Base-by-base conservation (phyloP, 2,888 invertebrate species). In the Acleris cristana region DNA sequence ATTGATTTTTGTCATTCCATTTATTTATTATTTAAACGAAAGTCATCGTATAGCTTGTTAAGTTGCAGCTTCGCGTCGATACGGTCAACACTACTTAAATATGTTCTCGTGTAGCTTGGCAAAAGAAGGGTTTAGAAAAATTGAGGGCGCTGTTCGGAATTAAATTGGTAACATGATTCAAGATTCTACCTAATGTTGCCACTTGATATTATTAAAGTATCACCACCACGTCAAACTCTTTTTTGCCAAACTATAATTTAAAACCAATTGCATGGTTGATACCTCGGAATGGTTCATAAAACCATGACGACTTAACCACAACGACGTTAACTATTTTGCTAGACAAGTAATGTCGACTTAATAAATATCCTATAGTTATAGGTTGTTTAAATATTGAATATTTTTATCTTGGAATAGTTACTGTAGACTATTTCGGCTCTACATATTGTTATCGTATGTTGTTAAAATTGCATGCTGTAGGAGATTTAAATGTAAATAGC, bases 401-500 rank as follows among this genome's bases (percentile, higher is more conserved):
- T 51, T 64, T 70, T 64, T 68, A 64, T 59, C 59, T 65, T 66
- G 61, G 64, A 69, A 69, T 65, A 65, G 68, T 71, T 67, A 66
- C 44, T 65, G 59, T 73, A 76, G 67, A 69, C 67, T 72, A 79
- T 83, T 82, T 83, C 79, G 83, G 84, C 83, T 83, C 84, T 84
- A 83, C 76, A 73, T 81, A 72, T 86, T 88, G 81, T 84, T 83
- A 79, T 75, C 75, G 76, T 80, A 85, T 83, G 83, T 85, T 86
- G 88, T 88, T 88, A 74, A 82, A 79, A 83, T 79, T 81, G 82
- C 84, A 88, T 87, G 86, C 85, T 82, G 81, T 88, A 88, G 86
- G 83, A 79, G 80, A 78, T 80, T 83, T 83, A 78, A 84, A 81
- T 89, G 89, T 89, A 87, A 84, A 90, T 88, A 89, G 83, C 78